Base-by-base conservation (phyloP, 2,797 vertebrate genomes). In the Chiroxiphia lanceolata region DNA sequence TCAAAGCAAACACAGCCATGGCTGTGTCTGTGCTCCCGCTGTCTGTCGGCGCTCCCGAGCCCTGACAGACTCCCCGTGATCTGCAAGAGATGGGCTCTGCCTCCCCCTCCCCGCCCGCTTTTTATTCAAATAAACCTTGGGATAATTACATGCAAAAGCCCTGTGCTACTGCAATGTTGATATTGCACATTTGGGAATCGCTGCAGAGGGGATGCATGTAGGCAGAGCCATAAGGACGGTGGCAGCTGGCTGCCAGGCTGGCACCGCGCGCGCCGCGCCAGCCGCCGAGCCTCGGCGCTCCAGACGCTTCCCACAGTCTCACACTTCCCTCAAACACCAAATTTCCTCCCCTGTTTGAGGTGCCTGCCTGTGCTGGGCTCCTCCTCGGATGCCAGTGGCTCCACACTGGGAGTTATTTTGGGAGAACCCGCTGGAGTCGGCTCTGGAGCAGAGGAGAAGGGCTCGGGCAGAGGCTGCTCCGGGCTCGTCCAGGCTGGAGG, bases 161-260 rank as follows among this genome's bases (percentile, higher is more conserved):
- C 90, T 92, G 44, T 79, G 83, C 95, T 95, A 27, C 94, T 89
- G 94, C 90, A 90, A 78, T 96, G 96, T 95, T 96, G 95, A 89
- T 96, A 91, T 94, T 86, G 96, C 95, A 95, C 95, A 45, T 91
- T 94, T 36, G 40, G 91, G 47, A 94, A 81, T 70, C 71, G 5
- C 56, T 71, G 96, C 95, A 83, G 87, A 91, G 96, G 89, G 96
- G 89, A 60, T 94, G 94, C 95, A 83, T 78, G 95, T 96, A 79
- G 96, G 96, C 96, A 94, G 95, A 96, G 93, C 91, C 96, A 96
- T 89, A 96, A 88, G 95, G 96, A 90, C 3, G 69, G 87, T 86
- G 95, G 95, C 96, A 96, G 96, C 95, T 95, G 94, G 95, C 95
- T 90, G 96, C 95, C 96, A 87, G 96, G 89, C 96, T 96, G 94